phyloP scores from a whole-genome alignment of 2,797 vertebrate genomes.

The Philypnodon macrostomus region DNA sequence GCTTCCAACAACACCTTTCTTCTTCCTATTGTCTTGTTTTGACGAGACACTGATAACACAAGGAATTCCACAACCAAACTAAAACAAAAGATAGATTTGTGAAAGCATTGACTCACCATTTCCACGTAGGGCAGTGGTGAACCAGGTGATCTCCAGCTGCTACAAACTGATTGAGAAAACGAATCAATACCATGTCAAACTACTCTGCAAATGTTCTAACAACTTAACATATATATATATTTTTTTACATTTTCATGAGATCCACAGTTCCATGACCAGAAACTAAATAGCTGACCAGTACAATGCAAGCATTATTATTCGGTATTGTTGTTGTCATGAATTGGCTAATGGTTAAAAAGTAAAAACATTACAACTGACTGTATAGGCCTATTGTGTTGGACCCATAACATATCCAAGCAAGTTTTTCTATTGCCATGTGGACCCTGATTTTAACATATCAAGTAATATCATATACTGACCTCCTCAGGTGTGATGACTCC shows the following conservation, averaged over 20 bases:
- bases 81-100: background rate
- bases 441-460: too few species aligned
- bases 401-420: too few species aligned
- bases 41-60: background rate
- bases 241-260: background rate
- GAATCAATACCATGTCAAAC: background rate
- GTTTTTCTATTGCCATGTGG: too few species aligned
- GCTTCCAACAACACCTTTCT: too few species aligned
- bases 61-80: background rate
- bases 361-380: too few species aligned
- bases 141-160: slow-evolving; percentile 97
- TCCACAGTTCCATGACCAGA: too few species aligned
- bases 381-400: too few species aligned
- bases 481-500: slow-evolving; percentile 98
- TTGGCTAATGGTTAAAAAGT: too few species aligned
- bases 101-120: slow-evolving; percentile 84
- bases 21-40: too few species aligned
- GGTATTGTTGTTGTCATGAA: too few species aligned
- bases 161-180: slow-evolving; percentile 81
- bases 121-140: slow-evolving; percentile 98
- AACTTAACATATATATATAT: background rate
- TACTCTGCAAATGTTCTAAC: background rate
- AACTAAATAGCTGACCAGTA: too few species aligned
- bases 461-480: slow-evolving; percentile 68
- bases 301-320: too few species aligned